phyloP scores from a whole-genome alignment of 2,797 vertebrate species.

The Sciurus vulgaris region DNA sequence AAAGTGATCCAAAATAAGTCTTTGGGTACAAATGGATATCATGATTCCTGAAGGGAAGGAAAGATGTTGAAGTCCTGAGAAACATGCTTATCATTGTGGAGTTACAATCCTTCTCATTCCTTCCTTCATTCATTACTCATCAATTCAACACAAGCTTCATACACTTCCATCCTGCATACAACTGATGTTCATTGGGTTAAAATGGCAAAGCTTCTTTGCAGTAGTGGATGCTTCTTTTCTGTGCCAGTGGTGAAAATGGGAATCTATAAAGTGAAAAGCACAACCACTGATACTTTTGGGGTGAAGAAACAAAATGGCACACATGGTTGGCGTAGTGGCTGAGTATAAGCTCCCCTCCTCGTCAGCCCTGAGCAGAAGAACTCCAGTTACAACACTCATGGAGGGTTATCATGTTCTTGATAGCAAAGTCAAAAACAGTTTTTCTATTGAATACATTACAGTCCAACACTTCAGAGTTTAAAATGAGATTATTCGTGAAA shows the following conservation, averaged over 20 bases:
- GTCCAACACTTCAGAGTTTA: background rate
- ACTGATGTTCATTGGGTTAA: background rate
- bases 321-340: background rate
- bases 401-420: background rate
- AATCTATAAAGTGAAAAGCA: conserved; percentile 26
- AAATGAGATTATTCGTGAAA: conserved; percentile 13
- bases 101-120: background rate
- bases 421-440: background rate
- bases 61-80: background rate
- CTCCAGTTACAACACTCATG: background rate
- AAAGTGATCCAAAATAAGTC: background rate
- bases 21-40: background rate
- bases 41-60: background rate
- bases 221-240: background rate
- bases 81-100: background rate
- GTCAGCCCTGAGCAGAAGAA: background rate
- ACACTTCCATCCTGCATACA: background rate
- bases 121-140: background rate
- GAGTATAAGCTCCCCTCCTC: background rate
- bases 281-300: background rate
- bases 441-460: background rate
- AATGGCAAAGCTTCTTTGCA: background rate
- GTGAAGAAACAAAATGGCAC: background rate
- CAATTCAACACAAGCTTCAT: background rate
- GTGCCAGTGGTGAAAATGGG: background rate